Base-by-base conservation (phyloP, 35 echinoderm and acorn worm genomes). In the Holothuria glaberrima region DNA sequence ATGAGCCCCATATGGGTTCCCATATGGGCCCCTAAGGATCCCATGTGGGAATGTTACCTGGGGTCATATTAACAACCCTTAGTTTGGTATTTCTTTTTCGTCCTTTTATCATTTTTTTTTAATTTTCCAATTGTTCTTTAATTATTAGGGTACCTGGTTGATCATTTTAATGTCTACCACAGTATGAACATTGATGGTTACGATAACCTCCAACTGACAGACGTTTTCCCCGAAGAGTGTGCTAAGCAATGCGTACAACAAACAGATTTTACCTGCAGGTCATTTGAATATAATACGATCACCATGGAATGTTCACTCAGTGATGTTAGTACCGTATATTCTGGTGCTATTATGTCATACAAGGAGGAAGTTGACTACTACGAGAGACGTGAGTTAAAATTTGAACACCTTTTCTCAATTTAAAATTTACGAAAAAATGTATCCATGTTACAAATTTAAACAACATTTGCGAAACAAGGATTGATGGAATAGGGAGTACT, bases 151-250 rank as follows among this genome's bases (percentile, higher is more conserved):
- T 94, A 92, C 71, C 88, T 98, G 52, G 88, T 90, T 0, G 74
- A 72, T 24, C 91, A 98, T 52, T 98, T 91, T 67, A 93, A 87
- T 36, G 93, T 92, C 24, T 84, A 71, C 45, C 88, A 88, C 6
- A 88, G 90, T 74, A 36, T 65, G 10, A 81, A 86, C 60, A 56
- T 98, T 21, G 81, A 90, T 20, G 93, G 91, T n/a, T 86, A 71
- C 46, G 90, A 94, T 48, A 87, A 82, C 16, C 38, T 89, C 32
- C 74, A 84, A 25, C 60, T 94, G 1, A 86, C 68, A 7, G 61
- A 90, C 64, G 63, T 94, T 68, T 98, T 87, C 86, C 92, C 92
- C 28, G 95, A 97, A 38, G 92, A 97, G 30, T 97, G 95, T 58
- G 95, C 95, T 25, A 64, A 75, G 30, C 67, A 85, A n/a, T 98